Conservation (phyloP, 2,113 vertebrate species). For the Pluvianellus socialis region DNA sequence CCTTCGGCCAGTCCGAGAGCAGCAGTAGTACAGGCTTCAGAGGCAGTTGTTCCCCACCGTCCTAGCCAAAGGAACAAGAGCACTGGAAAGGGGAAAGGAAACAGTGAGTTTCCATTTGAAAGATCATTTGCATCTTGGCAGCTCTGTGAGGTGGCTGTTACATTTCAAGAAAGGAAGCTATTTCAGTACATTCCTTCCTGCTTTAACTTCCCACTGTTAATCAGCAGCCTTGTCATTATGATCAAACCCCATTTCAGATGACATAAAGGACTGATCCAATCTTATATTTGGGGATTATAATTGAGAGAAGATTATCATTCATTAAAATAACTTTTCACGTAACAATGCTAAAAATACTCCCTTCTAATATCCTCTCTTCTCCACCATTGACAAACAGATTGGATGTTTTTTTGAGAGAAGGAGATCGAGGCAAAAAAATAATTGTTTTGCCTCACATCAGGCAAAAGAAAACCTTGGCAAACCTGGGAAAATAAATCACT, state of each 20-base stretch:
- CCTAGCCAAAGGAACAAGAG: slow-evolving; percentile 42
- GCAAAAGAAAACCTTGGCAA: slow-evolving; percentile 18
- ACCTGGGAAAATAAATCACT: neutral
- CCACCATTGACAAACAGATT: neutral
- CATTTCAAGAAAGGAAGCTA: slow-evolving; percentile 54
- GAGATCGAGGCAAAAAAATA: neutral
- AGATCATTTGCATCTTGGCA: slow-evolving; percentile 63
- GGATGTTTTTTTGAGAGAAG: neutral
- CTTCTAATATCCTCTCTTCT: slow-evolving; percentile 15
- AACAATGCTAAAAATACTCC: slow-evolving; percentile 45
- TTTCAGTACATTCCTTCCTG: slow-evolving; percentile 50
- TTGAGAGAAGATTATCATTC: slow-evolving; percentile 62
- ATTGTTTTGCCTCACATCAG: neutral
- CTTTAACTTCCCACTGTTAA: slow-evolving; percentile 62
- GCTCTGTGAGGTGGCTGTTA: slow-evolving; percentile 38
- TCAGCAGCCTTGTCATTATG: slow-evolving; percentile 64
- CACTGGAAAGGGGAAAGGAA: slow-evolving; percentile 54
- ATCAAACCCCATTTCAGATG: slow-evolving; percentile 63
- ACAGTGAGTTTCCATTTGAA: slow-evolving; percentile 41
- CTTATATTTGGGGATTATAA: slow-evolving; percentile 36
- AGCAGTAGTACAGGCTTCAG: neutral
- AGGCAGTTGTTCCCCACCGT: neutral
- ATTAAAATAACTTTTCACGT: slow-evolving; percentile 58
- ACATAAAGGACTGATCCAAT: slow-evolving; percentile 52
- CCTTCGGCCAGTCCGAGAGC: neutral